Conservation (phyloP, 37 sponge, comb jelly and placozoan genomes). For the Hormiphora californensis region DNA sequence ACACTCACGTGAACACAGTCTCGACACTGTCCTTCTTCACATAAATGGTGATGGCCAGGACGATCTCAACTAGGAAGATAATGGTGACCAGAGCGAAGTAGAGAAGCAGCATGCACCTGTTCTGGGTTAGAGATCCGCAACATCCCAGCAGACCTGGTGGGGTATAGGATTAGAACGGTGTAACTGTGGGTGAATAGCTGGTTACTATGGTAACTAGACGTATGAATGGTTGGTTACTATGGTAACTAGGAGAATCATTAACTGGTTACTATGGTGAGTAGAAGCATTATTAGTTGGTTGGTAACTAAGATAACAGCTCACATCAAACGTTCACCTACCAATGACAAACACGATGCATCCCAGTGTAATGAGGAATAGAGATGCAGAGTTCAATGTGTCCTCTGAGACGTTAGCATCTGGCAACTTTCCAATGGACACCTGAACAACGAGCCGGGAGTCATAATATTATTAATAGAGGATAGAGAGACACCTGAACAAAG, state of each 20-base stretch:
- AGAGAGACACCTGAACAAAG: too few species aligned
- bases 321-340: too few species aligned
- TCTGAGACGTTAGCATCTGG: background rate
- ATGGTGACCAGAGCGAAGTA: constrained; percentile 31
- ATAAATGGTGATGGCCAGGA: constrained; percentile 39
- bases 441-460: background rate
- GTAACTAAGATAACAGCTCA: too few species aligned
- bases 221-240: too few species aligned
- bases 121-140: constrained; percentile 40
- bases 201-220: too few species aligned
- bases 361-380: constrained; percentile 39
- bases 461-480: background rate
- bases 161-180: background rate
- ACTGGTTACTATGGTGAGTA: too few species aligned
- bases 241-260: too few species aligned
- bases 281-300: too few species aligned
- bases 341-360: constrained; percentile 43
- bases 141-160: constrained; percentile 42
- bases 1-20: background rate
- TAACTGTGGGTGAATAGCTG: too few species aligned
- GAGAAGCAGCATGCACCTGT: constrained; percentile 13
- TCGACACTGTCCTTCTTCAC: constrained; percentile 26
- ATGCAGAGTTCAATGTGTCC: background rate
- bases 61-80: constrained; percentile 48
- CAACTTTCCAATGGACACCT: background rate